A percentile compares a stretch with the other conserved stretches of the same genome.
Conservation (phyloP, 2,113 vertebrate species). For the Hippoglossus stenolepis region DNA sequence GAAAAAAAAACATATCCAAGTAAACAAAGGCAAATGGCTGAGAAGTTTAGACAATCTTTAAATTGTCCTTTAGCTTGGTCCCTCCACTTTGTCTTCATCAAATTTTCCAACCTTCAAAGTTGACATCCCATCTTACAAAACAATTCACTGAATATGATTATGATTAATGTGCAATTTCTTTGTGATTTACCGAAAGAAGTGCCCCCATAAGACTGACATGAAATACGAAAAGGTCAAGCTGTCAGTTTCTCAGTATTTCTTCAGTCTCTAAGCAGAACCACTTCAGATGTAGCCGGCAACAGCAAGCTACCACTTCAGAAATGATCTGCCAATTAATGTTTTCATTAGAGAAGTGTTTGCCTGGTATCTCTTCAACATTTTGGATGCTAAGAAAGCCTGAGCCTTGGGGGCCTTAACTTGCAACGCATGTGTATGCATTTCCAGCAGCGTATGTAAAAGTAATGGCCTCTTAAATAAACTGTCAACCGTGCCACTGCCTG, state of each 20-base stretch:
- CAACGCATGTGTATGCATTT: conserved; percentile 68
- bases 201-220: conserved; percentile 9
- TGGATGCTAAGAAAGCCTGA: conserved; percentile 16
- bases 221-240: conserved; percentile 61
- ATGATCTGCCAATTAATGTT: neutral
- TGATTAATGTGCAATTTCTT: conserved; percentile 27
- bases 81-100: neutral
- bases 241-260: neutral
- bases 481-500: conserved; percentile 75
- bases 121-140: neutral
- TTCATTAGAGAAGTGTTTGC: conserved; percentile 4
- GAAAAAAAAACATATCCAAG: neutral
- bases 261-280: neutral
- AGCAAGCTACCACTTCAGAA: neutral
- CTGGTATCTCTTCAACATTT: conserved; percentile 24
- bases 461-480: conserved; percentile 86
- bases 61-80: neutral
- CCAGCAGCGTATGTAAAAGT: conserved; percentile 81
- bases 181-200: conserved; percentile 13
- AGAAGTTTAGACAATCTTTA: neutral
- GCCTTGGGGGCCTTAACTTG: conserved; percentile 51
- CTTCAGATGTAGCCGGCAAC: conserved; percentile 25
- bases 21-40: neutral
- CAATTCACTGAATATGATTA: neutral
- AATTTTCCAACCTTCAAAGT: conserved; percentile 8